These are phyloP conservation scores for Cheilosia urbana DNA, from an alignment of 2,888 invertebrate species.

Conservation along the genomic window DNA sequence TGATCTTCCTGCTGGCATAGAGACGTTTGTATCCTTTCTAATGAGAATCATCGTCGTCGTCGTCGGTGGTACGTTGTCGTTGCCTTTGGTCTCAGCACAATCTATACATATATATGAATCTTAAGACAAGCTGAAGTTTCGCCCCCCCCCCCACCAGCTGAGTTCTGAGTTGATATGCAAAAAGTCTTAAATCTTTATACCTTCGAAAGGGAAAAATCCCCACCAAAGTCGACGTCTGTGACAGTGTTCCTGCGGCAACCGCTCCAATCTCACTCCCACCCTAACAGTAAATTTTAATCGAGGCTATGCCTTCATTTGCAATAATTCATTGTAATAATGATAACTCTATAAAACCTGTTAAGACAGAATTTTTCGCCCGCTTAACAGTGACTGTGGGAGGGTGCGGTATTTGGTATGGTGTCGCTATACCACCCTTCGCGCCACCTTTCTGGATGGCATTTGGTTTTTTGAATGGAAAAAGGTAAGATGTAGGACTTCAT, in stretches of 20 bases:
- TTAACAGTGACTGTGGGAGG: conserved; percentile 38
- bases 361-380: conserved; percentile 73
- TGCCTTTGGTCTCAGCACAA: conserved; percentile 26
- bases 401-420: not conserved
- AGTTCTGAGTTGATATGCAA: conserved; percentile 71
- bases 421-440: not conserved
- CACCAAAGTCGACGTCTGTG: conserved; percentile 33
- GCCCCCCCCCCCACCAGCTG: not conserved
- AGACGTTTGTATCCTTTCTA: conserved; percentile 73
- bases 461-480: conserved; percentile 35
- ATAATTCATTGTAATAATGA: conserved; percentile 76
- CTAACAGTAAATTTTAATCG: conserved; percentile 73
- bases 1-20: conserved; percentile 75
- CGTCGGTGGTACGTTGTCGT: conserved; percentile 18
- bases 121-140: conserved; percentile 54
- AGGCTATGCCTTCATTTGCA: conserved; percentile 75
- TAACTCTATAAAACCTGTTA: conserved; percentile 76
- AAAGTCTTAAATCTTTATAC: conserved; percentile 72
- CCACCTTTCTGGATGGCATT: conserved; percentile 54
- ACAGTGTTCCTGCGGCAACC: conserved; percentile 60
- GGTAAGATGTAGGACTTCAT: conserved; percentile 66
- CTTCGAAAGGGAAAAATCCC: conserved; percentile 59
- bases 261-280: not conserved
- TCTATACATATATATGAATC: conserved; percentile 22
- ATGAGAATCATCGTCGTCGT: conserved; percentile 65